phyloP scores from a whole-genome alignment of 2,797 vertebrate genomes.

The Pterois miles region DNA sequence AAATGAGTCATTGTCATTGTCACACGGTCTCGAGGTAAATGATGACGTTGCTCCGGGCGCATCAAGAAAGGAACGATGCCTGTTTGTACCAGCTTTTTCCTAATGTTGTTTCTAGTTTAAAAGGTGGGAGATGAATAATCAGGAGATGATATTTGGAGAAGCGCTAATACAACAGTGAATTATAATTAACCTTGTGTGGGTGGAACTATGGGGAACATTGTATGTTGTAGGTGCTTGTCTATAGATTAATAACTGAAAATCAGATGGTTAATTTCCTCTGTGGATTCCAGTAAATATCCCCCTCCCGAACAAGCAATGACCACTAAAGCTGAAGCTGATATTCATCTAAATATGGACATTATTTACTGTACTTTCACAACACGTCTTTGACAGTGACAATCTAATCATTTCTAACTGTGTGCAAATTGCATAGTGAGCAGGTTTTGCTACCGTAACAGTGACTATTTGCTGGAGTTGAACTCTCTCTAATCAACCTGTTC shows the following conservation, averaged over 20 bases:
- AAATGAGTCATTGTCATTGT: slow-evolving; percentile 43
- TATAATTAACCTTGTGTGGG: slow-evolving; percentile 57
- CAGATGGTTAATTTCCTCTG: slow-evolving; percentile 29
- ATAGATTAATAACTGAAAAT: slow-evolving; percentile 48
- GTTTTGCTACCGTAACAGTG: slow-evolving; percentile 27
- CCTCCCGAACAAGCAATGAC: slow-evolving; percentile 15
- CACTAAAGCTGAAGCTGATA: slow-evolving; percentile 27
- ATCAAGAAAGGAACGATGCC: slow-evolving; percentile 40
- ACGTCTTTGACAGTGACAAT: slow-evolving; percentile 44
- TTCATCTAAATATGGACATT: slow-evolving; percentile 61
- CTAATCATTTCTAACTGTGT: slow-evolving; percentile 41
- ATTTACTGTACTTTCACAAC: slow-evolving; percentile 59
- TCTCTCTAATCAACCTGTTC: no score
- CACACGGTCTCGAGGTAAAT: slow-evolving; percentile 39
- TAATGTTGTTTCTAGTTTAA: slow-evolving; percentile 42
- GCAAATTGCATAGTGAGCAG: slow-evolving; percentile 70
- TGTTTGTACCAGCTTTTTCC: neutral
- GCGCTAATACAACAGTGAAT: slow-evolving; percentile 43
- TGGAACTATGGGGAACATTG: slow-evolving; percentile 43
- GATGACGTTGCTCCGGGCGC: slow-evolving; percentile 38
- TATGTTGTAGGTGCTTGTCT: slow-evolving; percentile 16
- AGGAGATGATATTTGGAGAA: slow-evolving; percentile 47
- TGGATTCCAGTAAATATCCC: slow-evolving; percentile 7
- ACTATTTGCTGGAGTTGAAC: slow-evolving; percentile 15
- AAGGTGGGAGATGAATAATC: slow-evolving; percentile 43